Evolutionary conservation across 2,113 vertebrate genomes (phyloP), one percentile per base, ranked within the genome.

Genomic region (Rynchops niger): DNA sequence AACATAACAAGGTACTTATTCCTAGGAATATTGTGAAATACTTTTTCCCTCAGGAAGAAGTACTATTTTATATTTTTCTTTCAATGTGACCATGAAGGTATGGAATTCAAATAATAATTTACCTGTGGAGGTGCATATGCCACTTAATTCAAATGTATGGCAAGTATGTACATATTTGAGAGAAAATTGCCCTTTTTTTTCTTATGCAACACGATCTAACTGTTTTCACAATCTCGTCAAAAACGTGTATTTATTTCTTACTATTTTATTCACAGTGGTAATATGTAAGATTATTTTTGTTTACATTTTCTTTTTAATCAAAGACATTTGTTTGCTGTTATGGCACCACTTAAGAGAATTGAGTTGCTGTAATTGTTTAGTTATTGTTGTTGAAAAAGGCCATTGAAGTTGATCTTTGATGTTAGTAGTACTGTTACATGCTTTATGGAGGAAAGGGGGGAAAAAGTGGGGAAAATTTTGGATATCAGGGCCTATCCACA

Each of bases 241-340:
- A 72, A 65, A 14, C 14, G 11, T 43, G 9, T 81, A 22, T 79
- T 90, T 92, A 22, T 79, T 87, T 81, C 47, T 84, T 82, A 76
- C 9, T 47, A 16, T 45, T 88, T 94, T 72, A 55, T 78, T 87
- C 56, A 32, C 26, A 43, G 34, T 69, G 85, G 10, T 38, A 85
- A 63, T 70, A 40, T 9, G 8, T 38, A 92, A 81, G 53, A 62
- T 52, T 65, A 47, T 14, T 96, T 92, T 88, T 91, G 38, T 72
- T 95, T 90, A 59, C 69, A 82, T 95, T 93, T 95, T 62, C 72
- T 81, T 82, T 90, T 49, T 95, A 91, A 93, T 96, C 77, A 65
- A 85, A 47, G 36, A 58, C 65, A 91, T 86, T 94, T 74, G 69
- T 72, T 95, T 93, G 70, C 62, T 70, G 49, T 92, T 97, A 67